A percentile compares a stretch with the other conserved stretches of the same genome.
Evolutionary conservation across 2,888 invertebrate species (phyloP).

Genomic region (Cenopis cana): DNA sequence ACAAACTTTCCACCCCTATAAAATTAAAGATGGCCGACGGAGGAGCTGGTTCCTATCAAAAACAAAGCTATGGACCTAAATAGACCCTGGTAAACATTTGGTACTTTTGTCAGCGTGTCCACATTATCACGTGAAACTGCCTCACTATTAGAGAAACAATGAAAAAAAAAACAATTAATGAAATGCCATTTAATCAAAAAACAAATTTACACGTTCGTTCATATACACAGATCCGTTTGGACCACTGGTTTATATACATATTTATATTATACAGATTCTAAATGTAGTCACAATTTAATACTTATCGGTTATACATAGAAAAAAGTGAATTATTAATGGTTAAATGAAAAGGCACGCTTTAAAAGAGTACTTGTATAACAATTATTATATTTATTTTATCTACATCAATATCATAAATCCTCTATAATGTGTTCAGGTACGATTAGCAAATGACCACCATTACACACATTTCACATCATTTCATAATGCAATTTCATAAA

Average conservation of each 20-base stretch:
- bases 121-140: too few relatives aligned
- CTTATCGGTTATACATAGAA: conserved; percentile 48
- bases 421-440: too few relatives aligned
- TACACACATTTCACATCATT: too few relatives aligned
- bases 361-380: conserved; percentile 28
- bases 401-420: too few relatives aligned
- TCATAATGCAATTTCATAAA: too few relatives aligned
- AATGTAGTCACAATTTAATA: conserved; percentile 52
- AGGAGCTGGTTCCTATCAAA: too few relatives aligned
- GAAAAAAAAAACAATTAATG: conserved; percentile 48
- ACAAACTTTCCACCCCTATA: too few relatives aligned
- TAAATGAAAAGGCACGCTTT: conserved; percentile 46
- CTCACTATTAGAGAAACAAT: conserved; percentile 19
- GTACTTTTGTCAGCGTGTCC: too few relatives aligned
- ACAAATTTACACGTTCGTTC: conserved; percentile 76
- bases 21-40: too few relatives aligned
- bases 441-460: too few relatives aligned
- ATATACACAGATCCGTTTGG: conserved; percentile 60
- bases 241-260: conserved; percentile 49
- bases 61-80: too few relatives aligned
- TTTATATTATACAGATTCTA: conserved; percentile 52
- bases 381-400: conserved; percentile 17
- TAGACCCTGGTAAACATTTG: too few relatives aligned
- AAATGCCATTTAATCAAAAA: conserved; percentile 70
- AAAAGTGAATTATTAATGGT: conserved; percentile 43